phyloP scores from a whole-genome alignment of 2,888 invertebrate species.

The Syritta pipiens region DNA sequence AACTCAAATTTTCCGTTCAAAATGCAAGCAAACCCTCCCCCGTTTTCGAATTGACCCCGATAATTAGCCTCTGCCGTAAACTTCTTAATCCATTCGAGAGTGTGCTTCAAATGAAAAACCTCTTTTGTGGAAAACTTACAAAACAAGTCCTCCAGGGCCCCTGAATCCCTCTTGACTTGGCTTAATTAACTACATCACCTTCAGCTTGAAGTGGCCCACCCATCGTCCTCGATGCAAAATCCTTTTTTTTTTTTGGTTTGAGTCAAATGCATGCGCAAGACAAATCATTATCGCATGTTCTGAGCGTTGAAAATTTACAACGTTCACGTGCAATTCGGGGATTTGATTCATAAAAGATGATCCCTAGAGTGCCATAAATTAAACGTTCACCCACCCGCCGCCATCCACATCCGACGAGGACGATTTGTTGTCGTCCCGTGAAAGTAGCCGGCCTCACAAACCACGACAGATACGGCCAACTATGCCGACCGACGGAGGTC shows the following conservation, averaged over 20 bases:
- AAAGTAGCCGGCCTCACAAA: not conserved
- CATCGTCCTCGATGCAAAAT: not conserved
- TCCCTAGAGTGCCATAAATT: constrained; percentile 64
- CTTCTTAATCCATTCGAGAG: not conserved
- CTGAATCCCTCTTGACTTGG: not conserved
- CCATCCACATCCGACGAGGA: constrained; percentile 27
- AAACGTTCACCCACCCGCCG: constrained; percentile 29
- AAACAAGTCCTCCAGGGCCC: too few relatives aligned
- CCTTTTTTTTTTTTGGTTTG: too few relatives aligned
- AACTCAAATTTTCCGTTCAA: constrained; percentile 13
- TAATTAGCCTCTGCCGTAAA: not conserved
- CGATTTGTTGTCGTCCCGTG: constrained; percentile 48
- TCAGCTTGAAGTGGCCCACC: not conserved
- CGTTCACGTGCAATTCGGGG: constrained; percentile 34
- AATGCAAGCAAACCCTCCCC: constrained; percentile 21
- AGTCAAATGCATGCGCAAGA: not conserved
- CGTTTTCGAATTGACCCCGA: constrained; percentile 19
- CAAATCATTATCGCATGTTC: constrained; percentile 1
- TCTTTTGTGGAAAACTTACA: constrained; percentile 17
- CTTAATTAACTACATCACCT: constrained; percentile 32
- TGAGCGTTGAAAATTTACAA: constrained; percentile 36
- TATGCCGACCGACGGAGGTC: constrained; percentile 4
- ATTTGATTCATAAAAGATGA: constrained; percentile 68
- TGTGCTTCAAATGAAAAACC: not conserved
- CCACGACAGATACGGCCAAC: constrained; percentile 33